Evolutionary conservation across 2,888 invertebrate genomes (phyloP), one percentile per base, ranked within the genome.

Genomic region (Arrhopalites spinosus): DNA sequence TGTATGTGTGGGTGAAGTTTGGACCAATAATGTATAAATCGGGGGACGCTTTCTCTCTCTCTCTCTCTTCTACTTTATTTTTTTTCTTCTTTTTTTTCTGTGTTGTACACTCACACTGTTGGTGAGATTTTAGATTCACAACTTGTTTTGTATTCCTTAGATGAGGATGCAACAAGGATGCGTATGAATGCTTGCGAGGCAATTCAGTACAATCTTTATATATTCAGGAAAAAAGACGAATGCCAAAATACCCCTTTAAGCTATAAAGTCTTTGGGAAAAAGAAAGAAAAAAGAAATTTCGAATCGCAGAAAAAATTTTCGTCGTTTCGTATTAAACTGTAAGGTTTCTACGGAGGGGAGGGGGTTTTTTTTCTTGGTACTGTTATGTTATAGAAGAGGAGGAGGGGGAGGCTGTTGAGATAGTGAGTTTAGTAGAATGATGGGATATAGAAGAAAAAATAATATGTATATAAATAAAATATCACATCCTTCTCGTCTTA

Each of bases 71-170:
- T 17, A 45, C 43, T 66, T 66, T 66, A 66, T 66, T 66, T 23
- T 66, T 45, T 43, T 15, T 30, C n/a, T 30, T n/a, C n/a, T n/a
- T n/a, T n/a, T n/a, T 23, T 8, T 23, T 20, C 20, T 25, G 20
- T 20, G 59, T 59, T 59, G 2, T 25, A 2, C 20, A 1, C 23
- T 59, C 59, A 11, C 2, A 11, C 25, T 13, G 36, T 20, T 43
- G 66, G 43, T 30, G 23, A 67, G 77, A 77, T 78, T 78, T 78
- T 74, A 75, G 67, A 76, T 73, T 71, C 56, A 72, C 71, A 70
- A 75, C 78, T 79, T 78, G 77, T 75, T 78, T 74, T 69, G 80
- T 78, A 80, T 80, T 78, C 78, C 20, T 43, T 45, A 77, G 74
- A 77, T 76, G 78, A 79, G 78, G 77, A 77, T 53, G n/a, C 59